Conservation (phyloP, 2,888 invertebrate genomes). For the Eristalis arbustorum region DNA sequence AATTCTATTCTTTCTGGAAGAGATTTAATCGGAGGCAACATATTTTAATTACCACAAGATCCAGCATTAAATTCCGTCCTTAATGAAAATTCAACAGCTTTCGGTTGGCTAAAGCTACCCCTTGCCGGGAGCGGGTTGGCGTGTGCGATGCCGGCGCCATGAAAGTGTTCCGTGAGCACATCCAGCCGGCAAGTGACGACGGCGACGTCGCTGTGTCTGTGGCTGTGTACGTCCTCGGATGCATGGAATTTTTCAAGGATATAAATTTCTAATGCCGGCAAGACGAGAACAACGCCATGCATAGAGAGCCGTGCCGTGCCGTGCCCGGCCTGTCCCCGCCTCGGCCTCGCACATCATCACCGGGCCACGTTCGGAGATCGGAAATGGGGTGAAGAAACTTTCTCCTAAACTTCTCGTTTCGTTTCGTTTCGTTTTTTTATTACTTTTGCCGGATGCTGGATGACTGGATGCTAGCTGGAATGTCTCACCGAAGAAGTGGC, state of each 20-base stretch:
- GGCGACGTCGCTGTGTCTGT: background rate
- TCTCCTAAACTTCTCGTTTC: slow-evolving; percentile 8
- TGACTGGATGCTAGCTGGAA: slow-evolving; percentile 17
- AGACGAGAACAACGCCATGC: slow-evolving; percentile 20
- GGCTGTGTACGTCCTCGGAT: slow-evolving; percentile 22
- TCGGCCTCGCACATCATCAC: slow-evolving; percentile 28
- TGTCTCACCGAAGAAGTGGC: slow-evolving; percentile 26
- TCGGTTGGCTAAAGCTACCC: background rate
- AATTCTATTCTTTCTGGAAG: slow-evolving; percentile 34
- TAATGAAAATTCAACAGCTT: slow-evolving; percentile 70
- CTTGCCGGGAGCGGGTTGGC: slow-evolving; percentile 10
- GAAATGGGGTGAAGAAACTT: slow-evolving; percentile 57
- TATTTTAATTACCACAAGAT: slow-evolving; percentile 71
- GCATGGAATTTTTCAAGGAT: slow-evolving; percentile 58
- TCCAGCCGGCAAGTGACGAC: background rate
- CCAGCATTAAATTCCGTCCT: slow-evolving; percentile 68
- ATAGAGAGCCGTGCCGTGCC: background rate
- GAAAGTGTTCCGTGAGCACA: slow-evolving; percentile 33
- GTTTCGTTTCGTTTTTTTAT: slow-evolving; percentile 35
- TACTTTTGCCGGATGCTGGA: slow-evolving; percentile 22
- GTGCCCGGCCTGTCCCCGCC: background rate
- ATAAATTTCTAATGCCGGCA: slow-evolving; percentile 54
- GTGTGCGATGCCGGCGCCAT: slow-evolving; percentile 18
- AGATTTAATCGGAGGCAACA: slow-evolving; percentile 67
- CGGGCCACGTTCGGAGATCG: slow-evolving; percentile 17